A percentile compares a stretch with the other conserved stretches of the same genome.
These are phyloP conservation scores for Cantharis lateralis DNA, from an alignment of 2,888 invertebrate species.

Conservation along the genomic window DNA sequence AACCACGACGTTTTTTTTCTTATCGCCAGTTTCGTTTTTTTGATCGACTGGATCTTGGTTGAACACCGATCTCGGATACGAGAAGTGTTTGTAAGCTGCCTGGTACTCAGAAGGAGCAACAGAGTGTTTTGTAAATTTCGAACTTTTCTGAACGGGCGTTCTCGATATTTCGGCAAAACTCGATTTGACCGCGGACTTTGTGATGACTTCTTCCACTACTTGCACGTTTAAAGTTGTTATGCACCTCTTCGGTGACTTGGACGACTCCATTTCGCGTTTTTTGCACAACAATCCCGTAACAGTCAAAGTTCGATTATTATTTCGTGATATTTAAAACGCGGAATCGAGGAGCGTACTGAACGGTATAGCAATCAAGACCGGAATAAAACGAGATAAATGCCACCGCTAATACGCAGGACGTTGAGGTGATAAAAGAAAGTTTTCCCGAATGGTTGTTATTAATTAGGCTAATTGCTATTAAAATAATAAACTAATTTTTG, in stretches of 20 bases:
- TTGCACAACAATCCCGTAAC: neutral
- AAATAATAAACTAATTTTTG: neutral
- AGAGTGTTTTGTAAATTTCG: conserved; percentile 36
- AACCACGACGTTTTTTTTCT: conserved; percentile 1
- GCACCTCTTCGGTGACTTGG: neutral
- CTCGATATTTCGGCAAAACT: conserved; percentile 5
- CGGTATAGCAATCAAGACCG: conserved; percentile 9
- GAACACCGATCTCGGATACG: conserved; percentile 11
- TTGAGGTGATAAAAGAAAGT: neutral
- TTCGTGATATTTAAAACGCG: neutral
- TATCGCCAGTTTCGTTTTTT: neutral
- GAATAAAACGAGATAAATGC: conserved; percentile 5
- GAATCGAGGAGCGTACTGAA: neutral
- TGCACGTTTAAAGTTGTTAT: conserved; percentile 3
- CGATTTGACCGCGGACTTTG: neutral
- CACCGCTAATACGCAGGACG: neutral
- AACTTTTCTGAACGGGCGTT: conserved; percentile 10
- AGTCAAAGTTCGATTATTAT: neutral
- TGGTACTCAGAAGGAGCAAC: conserved; percentile 40
- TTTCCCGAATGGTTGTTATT: neutral
- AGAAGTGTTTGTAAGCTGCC: conserved; percentile 31
- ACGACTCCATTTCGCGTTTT: neutral
- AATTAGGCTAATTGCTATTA: neutral
- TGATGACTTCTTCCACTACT: conserved; percentile 4
- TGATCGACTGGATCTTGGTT: conserved; percentile 5